Evolutionary conservation across 2,888 invertebrate genomes (phyloP).

Genomic region (Ceriagrion tenellum): DNA sequence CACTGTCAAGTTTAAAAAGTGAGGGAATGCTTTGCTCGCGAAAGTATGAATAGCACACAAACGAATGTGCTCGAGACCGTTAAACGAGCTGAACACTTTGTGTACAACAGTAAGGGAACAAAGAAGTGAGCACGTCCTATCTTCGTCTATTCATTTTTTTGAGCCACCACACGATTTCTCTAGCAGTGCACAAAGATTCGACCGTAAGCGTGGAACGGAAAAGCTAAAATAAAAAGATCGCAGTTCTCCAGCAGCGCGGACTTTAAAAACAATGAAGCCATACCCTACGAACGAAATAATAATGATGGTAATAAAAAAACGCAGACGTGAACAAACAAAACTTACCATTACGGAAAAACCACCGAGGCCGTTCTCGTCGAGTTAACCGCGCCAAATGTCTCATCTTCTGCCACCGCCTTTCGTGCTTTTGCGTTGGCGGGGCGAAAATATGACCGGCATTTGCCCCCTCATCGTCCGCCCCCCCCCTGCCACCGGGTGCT

Average conservation of each 20-base stretch:
- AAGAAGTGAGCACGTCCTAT: background rate
- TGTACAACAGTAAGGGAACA: background rate
- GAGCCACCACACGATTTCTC: background rate
- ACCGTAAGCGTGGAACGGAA: background rate
- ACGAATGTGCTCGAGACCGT: background rate
- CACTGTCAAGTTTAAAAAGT: background rate
- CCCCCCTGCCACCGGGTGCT: background rate
- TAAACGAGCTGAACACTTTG: background rate
- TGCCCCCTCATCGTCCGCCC: no score
- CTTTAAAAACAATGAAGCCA: background rate
- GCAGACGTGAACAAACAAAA: background rate
- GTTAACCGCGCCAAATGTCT: background rate
- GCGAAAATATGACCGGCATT: background rate
- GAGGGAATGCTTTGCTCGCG: background rate
- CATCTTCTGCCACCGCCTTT: background rate
- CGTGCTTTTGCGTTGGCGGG: background rate
- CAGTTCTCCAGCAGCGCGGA: background rate
- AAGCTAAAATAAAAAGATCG: background rate
- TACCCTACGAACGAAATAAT: background rate
- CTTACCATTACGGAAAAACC: background rate
- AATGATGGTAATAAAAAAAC: background rate
- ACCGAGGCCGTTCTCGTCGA: background rate
- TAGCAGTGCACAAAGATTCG: background rate
- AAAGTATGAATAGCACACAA: background rate
- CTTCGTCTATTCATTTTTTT: background rate